A percentile compares a stretch with the other conserved stretches of the same genome.
phyloP scores from a whole-genome alignment of 2,113 vertebrate genomes.

The Sarotherodon lohbergeri region DNA sequence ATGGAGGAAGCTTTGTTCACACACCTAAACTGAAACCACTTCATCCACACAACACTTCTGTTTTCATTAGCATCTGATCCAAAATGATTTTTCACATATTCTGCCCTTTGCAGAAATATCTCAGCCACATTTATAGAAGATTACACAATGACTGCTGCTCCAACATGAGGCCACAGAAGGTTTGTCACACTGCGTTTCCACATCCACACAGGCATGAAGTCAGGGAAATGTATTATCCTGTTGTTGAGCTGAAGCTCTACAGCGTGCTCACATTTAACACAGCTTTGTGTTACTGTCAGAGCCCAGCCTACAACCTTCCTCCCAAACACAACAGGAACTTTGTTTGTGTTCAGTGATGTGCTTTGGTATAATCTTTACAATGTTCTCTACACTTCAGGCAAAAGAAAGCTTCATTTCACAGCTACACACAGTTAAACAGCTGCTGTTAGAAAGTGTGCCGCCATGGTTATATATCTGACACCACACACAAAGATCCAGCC shows the following conservation, averaged over 20 bases:
- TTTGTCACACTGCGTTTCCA: not conserved
- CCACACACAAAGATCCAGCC: not conserved
- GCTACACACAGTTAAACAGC: not conserved
- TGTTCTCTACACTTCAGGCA: not conserved
- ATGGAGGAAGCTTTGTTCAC: not conserved
- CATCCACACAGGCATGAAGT: not conserved
- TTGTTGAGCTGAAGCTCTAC: not conserved
- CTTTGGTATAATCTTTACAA: fast-evolving
- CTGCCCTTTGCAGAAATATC: not conserved
- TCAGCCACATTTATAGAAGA: not conserved
- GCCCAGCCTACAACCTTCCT: fast-evolving
- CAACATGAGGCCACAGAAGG: not conserved
- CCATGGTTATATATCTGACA: not conserved
- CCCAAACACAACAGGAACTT: not conserved
- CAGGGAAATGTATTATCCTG: not conserved
- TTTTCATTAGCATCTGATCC: not conserved
- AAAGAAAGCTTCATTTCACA: not conserved
- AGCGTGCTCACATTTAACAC: not conserved
- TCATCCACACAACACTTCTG: not conserved
- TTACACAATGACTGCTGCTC: not conserved
- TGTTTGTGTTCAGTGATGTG: not conserved
- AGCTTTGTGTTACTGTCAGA: not conserved
- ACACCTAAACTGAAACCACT: not conserved
- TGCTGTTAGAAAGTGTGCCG: not conserved
- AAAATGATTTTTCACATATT: not conserved